phyloP scores from a whole-genome alignment of 2,113 vertebrate species.

The Silurus asotus region DNA sequence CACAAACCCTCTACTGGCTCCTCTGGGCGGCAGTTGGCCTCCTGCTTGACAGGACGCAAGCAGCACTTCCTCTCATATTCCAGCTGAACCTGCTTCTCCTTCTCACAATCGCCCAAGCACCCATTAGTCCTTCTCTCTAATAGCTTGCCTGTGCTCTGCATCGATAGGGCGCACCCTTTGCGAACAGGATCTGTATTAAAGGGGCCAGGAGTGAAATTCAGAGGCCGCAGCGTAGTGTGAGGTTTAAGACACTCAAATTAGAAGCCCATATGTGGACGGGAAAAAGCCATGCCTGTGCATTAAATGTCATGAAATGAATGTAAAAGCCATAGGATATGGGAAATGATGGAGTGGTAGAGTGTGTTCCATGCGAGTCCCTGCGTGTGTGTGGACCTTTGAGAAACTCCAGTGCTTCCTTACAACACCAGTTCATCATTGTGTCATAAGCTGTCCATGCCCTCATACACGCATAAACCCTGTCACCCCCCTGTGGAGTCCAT shows the following conservation, averaged over 20 bases:
- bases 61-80: slow-evolving; percentile 48
- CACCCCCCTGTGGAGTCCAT: slow-evolving; percentile 70
- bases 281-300: slow-evolving; percentile 38
- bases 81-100: slow-evolving; percentile 51
- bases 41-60: slow-evolving; percentile 30
- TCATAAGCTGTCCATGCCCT: slow-evolving; percentile 33
- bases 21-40: slow-evolving; percentile 42
- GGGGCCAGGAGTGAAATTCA: neutral
- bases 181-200: slow-evolving; percentile 9
- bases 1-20: slow-evolving; percentile 60
- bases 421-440: slow-evolving; percentile 25
- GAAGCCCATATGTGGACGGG: slow-evolving; percentile 40
- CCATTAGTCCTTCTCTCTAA: slow-evolving; percentile 37
- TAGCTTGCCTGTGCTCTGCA: slow-evolving; percentile 36
- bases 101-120: slow-evolving; percentile 29
- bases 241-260: slow-evolving; percentile 30
- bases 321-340: slow-evolving; percentile 57
- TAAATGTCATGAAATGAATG: slow-evolving; percentile 49
- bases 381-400: slow-evolving; percentile 2
- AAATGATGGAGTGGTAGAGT: slow-evolving; percentile 36
- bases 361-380: neutral
- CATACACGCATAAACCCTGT: slow-evolving; percentile 44
- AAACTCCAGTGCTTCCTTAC: slow-evolving; percentile 5
- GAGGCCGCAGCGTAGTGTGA: neutral
- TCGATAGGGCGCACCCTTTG: neutral